These are phyloP conservation scores for Agrilus mali DNA, from an alignment of 2,888 invertebrate genomes.

Conservation along the genomic window DNA sequence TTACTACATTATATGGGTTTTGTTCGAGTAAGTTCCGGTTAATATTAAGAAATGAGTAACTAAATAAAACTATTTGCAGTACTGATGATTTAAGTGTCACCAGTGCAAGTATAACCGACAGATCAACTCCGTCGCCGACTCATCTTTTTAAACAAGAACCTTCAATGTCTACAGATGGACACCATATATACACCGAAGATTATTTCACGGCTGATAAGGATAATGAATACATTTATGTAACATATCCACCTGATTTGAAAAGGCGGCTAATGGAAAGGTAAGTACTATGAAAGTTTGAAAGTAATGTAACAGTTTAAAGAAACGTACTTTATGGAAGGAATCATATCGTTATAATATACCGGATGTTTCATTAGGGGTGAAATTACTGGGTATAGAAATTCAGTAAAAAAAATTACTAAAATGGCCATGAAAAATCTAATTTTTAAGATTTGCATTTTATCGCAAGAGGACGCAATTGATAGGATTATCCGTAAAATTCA, in stretches of 20 bases:
- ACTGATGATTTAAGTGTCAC: slow-evolving; percentile 58
- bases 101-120: slow-evolving; percentile 53
- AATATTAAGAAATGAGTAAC: not conserved
- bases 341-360: too few relatives aligned
- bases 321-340: too few relatives aligned
- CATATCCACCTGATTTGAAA: slow-evolving; percentile 78
- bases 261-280: slow-evolving; percentile 72
- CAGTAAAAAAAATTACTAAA: too few relatives aligned
- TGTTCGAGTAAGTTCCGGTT: slow-evolving; percentile 67
- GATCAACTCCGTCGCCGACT: slow-evolving; percentile 53
- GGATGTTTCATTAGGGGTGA: too few relatives aligned
- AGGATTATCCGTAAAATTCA: too few relatives aligned
- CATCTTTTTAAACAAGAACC: slow-evolving; percentile 39
- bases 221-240: slow-evolving; percentile 76
- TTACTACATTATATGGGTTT: slow-evolving; percentile 85
- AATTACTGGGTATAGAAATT: too few relatives aligned
- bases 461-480: too few relatives aligned
- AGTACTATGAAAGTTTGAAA: slow-evolving; percentile 10
- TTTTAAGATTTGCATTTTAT: too few relatives aligned
- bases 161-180: slow-evolving; percentile 23
- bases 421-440: too few relatives aligned
- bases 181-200: slow-evolving; percentile 34
- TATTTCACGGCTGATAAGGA: slow-evolving; percentile 39
- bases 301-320: slow-evolving; percentile 8
- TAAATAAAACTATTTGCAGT: slow-evolving; percentile 31